Evolutionary conservation across 2,797 vertebrate genomes (phyloP), one percentile per base, ranked within the genome.

Genomic region (Anabacerthia variegaticeps): DNA sequence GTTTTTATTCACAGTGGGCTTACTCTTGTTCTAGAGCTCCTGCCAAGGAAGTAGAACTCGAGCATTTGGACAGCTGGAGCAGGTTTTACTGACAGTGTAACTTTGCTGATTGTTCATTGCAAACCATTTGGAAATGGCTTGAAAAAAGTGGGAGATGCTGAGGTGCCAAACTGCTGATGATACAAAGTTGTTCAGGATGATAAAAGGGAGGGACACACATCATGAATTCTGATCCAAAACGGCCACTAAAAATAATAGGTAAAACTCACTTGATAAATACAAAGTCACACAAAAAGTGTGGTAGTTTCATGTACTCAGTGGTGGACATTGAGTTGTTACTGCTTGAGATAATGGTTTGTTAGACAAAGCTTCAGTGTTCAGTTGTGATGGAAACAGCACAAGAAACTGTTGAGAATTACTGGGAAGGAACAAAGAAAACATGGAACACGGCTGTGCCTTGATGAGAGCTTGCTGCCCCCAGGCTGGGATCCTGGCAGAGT

Each of bases 11-110:
- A 59, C 52, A 39, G 71, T 71, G 78, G 59, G 76, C 80, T 92
- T 93, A 79, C 78, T 65, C 93, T 88, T 92, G 71, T 93, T 93
- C 82, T 87, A 85, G 88, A 97, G 90, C 85, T 93, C 49, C 87
- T 92, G 85, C 92, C 83, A 93, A 94, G 75, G 65, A 88, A 93
- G 68, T 69, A 92, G 83, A 93, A 93, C 49, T 75, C 4, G 8
- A 93, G 67, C 52, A 46, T 78, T 90, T 92, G 89, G 69, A 41
- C 46, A 92, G 75, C 71, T 44, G 59, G 72, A 95, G 61, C 28
- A 86, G 65, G 19, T 92, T 92, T 88, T 86, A 76, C 48, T 77
- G 66, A 55, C 49, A 83, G 37, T 26, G 5, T 59, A 72, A 55
- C 54, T 77, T 62, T 14, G 85, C n/a, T 62, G 48, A 36, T 84